These are phyloP conservation scores for Poecilia picta DNA, from an alignment of 2,797 vertebrate genomes.

Conservation along the genomic window DNA sequence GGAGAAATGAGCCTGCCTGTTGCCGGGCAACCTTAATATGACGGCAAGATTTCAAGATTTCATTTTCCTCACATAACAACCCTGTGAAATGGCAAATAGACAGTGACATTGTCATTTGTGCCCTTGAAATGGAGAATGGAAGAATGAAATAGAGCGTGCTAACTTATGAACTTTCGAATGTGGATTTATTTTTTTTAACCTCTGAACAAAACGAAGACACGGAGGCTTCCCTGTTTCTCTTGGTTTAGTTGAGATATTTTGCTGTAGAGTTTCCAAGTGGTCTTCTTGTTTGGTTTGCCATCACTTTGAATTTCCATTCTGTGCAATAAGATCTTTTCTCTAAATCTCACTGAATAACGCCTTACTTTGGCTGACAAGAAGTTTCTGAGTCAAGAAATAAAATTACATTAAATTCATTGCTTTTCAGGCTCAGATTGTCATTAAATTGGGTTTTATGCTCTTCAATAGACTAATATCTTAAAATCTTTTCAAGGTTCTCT, in stretches of 20 bases:
- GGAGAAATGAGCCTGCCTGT: background rate
- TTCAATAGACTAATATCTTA: background rate
- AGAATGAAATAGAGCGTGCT: conserved; percentile 8
- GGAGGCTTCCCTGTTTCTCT: background rate
- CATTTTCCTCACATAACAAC: conserved; percentile 22
- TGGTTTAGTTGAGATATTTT: background rate
- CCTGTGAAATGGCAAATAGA: conserved; percentile 17
- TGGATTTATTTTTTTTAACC: background rate
- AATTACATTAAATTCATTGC: background rate
- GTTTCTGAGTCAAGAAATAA: background rate
- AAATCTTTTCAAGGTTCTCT: too few species aligned
- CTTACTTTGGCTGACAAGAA: background rate
- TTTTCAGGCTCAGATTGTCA: background rate
- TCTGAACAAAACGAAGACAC: background rate
- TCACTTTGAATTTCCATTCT: background rate
- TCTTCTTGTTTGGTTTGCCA: background rate
- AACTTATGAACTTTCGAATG: background rate
- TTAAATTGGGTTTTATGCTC: background rate
- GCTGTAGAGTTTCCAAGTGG: background rate
- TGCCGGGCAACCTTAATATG: conserved; percentile 11
- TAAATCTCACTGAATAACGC: background rate
- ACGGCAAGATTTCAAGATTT: conserved; percentile 17
- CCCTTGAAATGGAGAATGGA: conserved; percentile 18
- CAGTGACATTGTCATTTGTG: conserved; percentile 17
- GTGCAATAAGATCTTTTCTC: background rate